Conservation (phyloP, 2,888 invertebrate species). For the Nebria brevicollis region DNA sequence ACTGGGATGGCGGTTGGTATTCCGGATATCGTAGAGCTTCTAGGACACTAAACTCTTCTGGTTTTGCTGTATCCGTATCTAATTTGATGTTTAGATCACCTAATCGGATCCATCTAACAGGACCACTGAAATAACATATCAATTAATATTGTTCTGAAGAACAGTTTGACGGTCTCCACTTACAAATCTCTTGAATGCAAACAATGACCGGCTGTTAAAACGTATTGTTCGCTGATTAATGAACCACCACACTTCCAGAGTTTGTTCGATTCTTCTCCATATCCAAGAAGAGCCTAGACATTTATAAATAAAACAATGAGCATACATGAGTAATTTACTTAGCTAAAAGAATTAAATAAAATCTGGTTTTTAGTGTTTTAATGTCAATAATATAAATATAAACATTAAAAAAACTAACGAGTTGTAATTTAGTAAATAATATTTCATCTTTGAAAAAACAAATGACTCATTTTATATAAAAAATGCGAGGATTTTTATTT, state of each 20-base stretch:
- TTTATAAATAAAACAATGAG: too few species aligned
- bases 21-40: conserved; percentile 56
- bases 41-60: conserved; percentile 53
- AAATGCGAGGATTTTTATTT: too few species aligned
- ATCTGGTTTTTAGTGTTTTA: too few species aligned
- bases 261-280: conserved; percentile 51
- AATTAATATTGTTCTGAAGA: neutral
- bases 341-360: too few species aligned
- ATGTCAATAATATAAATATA: too few species aligned
- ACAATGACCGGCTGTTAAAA: conserved; percentile 71
- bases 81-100: conserved; percentile 60
- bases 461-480: too few species aligned
- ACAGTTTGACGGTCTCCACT: neutral
- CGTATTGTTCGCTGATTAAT: conserved; percentile 70
- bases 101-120: conserved; percentile 57
- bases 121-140: conserved; percentile 53
- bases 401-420: too few species aligned
- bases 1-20: conserved; percentile 56
- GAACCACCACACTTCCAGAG: conserved; percentile 73
- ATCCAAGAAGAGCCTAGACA: conserved; percentile 56
- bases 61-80: conserved; percentile 57
- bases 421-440: too few species aligned
- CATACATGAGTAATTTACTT: too few species aligned
- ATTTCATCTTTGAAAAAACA: too few species aligned
- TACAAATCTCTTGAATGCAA: conserved; percentile 11